Evolutionary conservation across 2,888 invertebrate species (phyloP), one percentile per base, ranked within the genome.

Genomic region (Scrobipalpa atriplicella): DNA sequence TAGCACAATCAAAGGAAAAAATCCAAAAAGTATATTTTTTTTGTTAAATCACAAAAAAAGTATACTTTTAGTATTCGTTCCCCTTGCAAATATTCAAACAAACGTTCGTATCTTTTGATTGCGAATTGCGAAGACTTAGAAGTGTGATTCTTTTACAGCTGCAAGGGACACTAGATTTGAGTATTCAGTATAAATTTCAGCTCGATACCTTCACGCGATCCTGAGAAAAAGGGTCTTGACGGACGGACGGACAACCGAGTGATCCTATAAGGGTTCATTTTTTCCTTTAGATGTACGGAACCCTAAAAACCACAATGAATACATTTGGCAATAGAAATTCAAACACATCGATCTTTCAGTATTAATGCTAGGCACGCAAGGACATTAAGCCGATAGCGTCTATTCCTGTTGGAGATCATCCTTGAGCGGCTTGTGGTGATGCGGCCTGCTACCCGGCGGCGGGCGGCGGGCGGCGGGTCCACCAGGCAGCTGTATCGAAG

Each of bases 391-490:
- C 3, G 3, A n/a, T 47, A 47, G 1, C 47, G 8, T 47, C 47
- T 47, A 47, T 47, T 47, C 47, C 1, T 16, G 16, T 47, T n/a
- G 43, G 9, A 43, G 18, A 3, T 51, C 18, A 51, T n/a, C 16
- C 6, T 9, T 16, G 0, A 9, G 18, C 51, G 18, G 51, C n/a
- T 18, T 18, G 51, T 7, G 51, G 51, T 51, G 18, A 19, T 9
- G 8, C 52, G 52, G 19, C 52, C 52, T 21, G 52, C n/a, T n/a
- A n/a, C n/a, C n/a, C n/a, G 8, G 18, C 52, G 52, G 52, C 52
- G 52, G 21, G 56, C 19, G 9, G 58, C 38, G 58, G 38, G 9
- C 36, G 1, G 56, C 36, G 56, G 56, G 21, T 8, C 13, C 29
- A 11, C 21, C 21, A 8, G n/a, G 36, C 36, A 13, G 58, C 36